Evolutionary conservation across 1,140 invertebrate species (phyloP).

Genomic region (Pomacea maculata): DNA sequence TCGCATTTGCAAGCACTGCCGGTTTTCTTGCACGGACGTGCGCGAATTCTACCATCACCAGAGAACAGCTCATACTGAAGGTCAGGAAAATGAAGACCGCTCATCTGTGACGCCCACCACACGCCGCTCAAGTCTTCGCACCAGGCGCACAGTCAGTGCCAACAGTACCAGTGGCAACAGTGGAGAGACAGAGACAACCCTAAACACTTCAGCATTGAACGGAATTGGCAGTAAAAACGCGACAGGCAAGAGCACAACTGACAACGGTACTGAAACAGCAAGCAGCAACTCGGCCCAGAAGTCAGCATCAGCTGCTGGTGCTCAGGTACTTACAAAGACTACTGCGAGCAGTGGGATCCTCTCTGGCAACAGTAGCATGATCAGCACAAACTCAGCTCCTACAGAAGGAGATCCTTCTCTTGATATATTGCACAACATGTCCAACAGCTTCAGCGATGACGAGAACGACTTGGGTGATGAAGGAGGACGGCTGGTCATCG

Average conservation of each 20-base stretch:
- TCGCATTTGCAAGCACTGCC: constrained; percentile 49
- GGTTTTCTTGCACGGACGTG: constrained; percentile 50
- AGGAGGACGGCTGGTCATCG: constrained; percentile 33
- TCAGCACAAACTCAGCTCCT: constrained; percentile 22
- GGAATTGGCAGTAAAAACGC: not conserved
- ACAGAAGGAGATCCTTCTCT: not conserved
- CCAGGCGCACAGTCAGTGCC: not conserved
- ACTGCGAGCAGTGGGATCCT: constrained; percentile 3
- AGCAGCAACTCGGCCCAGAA: not conserved
- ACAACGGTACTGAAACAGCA: not conserved
- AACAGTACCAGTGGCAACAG: not conserved
- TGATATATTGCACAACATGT: not conserved
- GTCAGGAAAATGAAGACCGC: constrained; percentile 35
- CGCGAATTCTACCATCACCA: constrained; percentile 56
- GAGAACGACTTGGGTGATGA: constrained; percentile 30
- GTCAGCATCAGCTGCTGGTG: not conserved
- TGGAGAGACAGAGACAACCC: not conserved
- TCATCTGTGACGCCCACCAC: not conserved
- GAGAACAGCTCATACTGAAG: constrained; percentile 46
- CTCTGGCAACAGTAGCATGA: constrained; percentile 1
- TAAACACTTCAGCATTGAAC: not conserved
- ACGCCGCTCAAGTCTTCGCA: not conserved
- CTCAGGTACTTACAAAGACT: not conserved
- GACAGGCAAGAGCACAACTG: not conserved
- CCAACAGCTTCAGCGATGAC: constrained; percentile 12